Base-by-base conservation (phyloP, 2,797 vertebrate species). In the Thaleichthys pacificus region DNA sequence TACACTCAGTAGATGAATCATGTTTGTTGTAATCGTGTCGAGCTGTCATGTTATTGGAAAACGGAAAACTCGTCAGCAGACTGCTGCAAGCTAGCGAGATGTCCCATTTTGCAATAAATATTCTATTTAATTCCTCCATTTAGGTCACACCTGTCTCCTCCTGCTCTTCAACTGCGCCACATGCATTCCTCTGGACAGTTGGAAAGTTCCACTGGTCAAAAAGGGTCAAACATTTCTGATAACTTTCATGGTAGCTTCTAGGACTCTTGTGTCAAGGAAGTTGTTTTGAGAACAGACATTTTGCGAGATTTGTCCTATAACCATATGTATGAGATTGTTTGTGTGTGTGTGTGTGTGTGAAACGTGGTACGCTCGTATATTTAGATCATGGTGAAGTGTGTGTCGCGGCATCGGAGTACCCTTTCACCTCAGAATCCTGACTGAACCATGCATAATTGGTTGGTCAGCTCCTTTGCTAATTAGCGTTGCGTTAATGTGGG, bases 381-480 rank as follows among this genome's bases (percentile, higher is more conserved):
- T 80, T 75, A 82, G 68, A 75, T 73, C 61, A 72, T 79, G 74
- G 24, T 63, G 38, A 71, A 73, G 79, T 82, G 74, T 77, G 79
- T 74, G 73, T 80, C 65, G 81, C 74, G 66, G 82, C 83, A 80
- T 73, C 60, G 76, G 68, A 74, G 72, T 77, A 74, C 66, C 86
- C 87, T 88, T 88, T 92, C 85, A 91, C 91, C 90, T 83, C 82
- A 82, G 75, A 68, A 83, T 88, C 80, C 83, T 87, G 86, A 91
- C 74, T 91, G 90, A 92, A 86, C 89, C 89, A 89, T 91, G 86
- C 82, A 86, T 92, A 93, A 93, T 92, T 89, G 89, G 87, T 82
- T 86, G 89, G 89, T 91, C 89, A 89, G 80, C 87, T 90, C 81
- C 84, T 83, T 86, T 83, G 85, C 88, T 94, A 92, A 94, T 94